Evolutionary conservation across 1,140 invertebrate genomes (phyloP).

Genomic region (Penaeus japonicus): DNA sequence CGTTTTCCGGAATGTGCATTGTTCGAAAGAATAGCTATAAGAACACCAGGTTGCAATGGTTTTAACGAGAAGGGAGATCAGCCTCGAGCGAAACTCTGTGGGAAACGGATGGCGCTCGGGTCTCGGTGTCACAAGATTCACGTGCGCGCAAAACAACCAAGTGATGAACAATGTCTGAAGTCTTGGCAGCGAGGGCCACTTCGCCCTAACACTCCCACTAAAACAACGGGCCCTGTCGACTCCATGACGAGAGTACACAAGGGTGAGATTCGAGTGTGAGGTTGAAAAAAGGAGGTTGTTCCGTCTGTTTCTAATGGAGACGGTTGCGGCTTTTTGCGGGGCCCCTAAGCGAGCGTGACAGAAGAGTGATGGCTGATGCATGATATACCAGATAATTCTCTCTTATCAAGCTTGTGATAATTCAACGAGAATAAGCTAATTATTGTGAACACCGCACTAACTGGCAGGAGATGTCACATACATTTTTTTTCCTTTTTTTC

Average conservation of each 20-base stretch:
- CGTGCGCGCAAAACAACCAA: constrained; percentile 29
- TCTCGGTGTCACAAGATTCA: not conserved
- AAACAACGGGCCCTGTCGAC: not conserved
- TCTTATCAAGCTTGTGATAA: too few relatives aligned
- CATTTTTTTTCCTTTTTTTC: too few relatives aligned
- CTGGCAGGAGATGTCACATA: too few relatives aligned
- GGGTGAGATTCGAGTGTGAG: not conserved
- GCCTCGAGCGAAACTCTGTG: not conserved
- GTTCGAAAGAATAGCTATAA: too few relatives aligned
- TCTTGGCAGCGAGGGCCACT: not conserved
- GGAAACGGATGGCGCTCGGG: not conserved
- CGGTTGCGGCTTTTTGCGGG: not conserved
- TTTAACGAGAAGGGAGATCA: too few relatives aligned
- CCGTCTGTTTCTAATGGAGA: not conserved
- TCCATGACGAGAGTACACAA: not conserved
- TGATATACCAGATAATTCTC: too few relatives aligned
- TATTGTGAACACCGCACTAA: too few relatives aligned
- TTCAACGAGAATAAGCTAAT: too few relatives aligned
- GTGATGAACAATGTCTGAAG: constrained; percentile 44
- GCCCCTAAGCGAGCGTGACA: constrained; percentile 15
- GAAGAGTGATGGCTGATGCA: not conserved
- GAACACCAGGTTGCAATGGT: too few relatives aligned
- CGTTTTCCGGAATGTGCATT: too few relatives aligned
- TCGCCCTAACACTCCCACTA: not conserved
- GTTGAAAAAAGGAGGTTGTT: not conserved